Evolutionary conservation across 2,888 invertebrate genomes (phyloP), one percentile per base, ranked within the genome.

Genomic region (Anoplius nigerrimus): DNA sequence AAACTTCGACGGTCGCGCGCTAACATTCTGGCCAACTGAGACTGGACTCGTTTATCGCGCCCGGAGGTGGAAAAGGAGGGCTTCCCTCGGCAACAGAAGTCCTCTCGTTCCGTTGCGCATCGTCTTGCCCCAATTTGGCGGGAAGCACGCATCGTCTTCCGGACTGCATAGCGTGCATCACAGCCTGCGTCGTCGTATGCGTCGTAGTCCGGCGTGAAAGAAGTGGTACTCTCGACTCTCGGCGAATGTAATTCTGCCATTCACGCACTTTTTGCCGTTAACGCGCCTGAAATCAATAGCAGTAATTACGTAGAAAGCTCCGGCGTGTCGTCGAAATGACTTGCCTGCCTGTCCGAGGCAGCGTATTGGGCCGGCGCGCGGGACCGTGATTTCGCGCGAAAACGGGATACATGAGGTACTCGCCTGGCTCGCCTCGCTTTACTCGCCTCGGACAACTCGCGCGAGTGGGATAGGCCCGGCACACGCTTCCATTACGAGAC

Each of bases 251-350:
- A 34, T 34, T 56, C 61, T 51, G 61, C n/a, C 60, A 65, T 77
- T 11, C 34, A 54, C 11, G 34, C 16, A 16, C 75, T 74, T 52
- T 62, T 57, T 58, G 55, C 22, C 62, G 59, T 61, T 78, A 78
- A 71, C 61, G 69, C 66, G 63, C 73, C n/a, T 74, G 77, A 82
- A 82, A 84, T 84, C 82, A 79, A 84, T 82, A 81, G 74, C 74
- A 71, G 81, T 83, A 83, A 84, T 84, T 82, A 83, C 77, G 82
- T 78, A 75, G 76, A 80, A 81, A 78, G 76, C 72, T 66, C 65
- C 57, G n/a, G 68, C 68, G 75, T 71, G 78, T 74, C 73, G 78
- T 68, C 72, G 72, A 65, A 62, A 67, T 53, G 74, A 74, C 77
- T 76, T 69, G 61, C 72, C 62, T 62, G 60, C 56, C 62, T 21